Evolutionary conservation across 2,888 invertebrate species (phyloP).

Genomic region (Antheraea assamensis): DNA sequence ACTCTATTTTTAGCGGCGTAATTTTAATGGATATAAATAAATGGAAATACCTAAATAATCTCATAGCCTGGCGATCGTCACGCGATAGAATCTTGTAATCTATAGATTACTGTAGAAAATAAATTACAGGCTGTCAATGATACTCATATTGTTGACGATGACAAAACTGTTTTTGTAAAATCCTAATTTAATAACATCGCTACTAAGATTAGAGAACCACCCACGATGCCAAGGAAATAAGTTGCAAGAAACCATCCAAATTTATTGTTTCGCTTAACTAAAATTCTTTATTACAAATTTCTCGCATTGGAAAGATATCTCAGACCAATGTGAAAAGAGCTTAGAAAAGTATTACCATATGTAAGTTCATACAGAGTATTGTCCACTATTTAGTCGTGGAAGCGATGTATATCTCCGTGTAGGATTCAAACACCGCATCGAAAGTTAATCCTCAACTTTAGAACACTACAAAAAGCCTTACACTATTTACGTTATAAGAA

Average conservation of each 20-base stretch:
- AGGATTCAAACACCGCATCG: not conserved
- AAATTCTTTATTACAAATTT: too few species aligned
- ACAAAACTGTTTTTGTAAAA: not conserved
- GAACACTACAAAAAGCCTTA: too few species aligned
- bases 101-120: not conserved
- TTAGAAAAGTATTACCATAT: not conserved
- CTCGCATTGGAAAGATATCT: not conserved
- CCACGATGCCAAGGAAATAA: not conserved
- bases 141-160: not conserved
- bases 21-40: conserved; percentile 15
- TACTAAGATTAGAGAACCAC: not conserved
- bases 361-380: too few species aligned
- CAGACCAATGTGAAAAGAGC: not conserved
- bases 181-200: not conserved
- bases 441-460: too few species aligned
- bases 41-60: conserved; percentile 4
- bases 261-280: not conserved
- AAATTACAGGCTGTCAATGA: not conserved
- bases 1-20: conserved; percentile 8
- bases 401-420: not conserved
- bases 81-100: not conserved
- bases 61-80: not conserved
- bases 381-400: not conserved
- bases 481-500: too few species aligned
- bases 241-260: not conserved